A percentile compares a stretch with the other conserved stretches of the same genome.
These are phyloP conservation scores for Epinephelus lanceolatus DNA, from an alignment of 2,113 vertebrate genomes.

Conservation along the genomic window DNA sequence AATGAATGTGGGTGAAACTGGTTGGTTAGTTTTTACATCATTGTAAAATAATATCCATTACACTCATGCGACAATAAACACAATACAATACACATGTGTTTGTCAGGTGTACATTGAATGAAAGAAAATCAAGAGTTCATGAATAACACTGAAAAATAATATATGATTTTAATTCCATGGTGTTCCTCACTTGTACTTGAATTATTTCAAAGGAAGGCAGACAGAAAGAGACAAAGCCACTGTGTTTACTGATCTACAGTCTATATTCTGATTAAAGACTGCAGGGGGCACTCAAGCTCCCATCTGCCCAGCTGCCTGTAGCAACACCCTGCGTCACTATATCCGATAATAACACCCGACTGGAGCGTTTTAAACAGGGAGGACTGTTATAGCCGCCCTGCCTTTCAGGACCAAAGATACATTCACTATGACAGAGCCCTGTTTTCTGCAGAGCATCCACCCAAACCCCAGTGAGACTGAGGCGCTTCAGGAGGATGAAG, in stretches of 20 bases:
- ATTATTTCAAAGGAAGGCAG: not conserved
- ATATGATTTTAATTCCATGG: too few species aligned
- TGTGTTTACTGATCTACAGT: not conserved
- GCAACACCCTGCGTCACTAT: conserved; percentile 52
- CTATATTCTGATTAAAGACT: conserved; percentile 20
- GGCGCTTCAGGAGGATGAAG: conserved; percentile 15
- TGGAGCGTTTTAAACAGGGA: conserved; percentile 14
- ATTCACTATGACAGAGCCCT: not conserved
- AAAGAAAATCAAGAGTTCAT: not conserved
- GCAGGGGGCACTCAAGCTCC: conserved; percentile 66
- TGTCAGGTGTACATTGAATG: not conserved
- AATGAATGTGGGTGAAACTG: not conserved
- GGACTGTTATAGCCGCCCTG: not conserved
- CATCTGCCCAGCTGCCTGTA: conserved; percentile 26
- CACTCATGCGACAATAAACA: too few species aligned
- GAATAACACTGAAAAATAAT: not conserved
- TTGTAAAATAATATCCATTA: not conserved
- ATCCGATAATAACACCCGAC: conserved; percentile 47
- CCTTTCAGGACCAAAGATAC: not conserved
- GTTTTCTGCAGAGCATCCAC: conserved; percentile 7
- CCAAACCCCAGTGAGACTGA: not conserved
- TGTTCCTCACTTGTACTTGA: not conserved
- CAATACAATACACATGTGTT: not conserved
- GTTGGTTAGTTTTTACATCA: not conserved
- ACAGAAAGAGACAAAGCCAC: not conserved